Conservation (phyloP, 1,140 invertebrate genomes). For the Plectrocnemia conspersa region DNA sequence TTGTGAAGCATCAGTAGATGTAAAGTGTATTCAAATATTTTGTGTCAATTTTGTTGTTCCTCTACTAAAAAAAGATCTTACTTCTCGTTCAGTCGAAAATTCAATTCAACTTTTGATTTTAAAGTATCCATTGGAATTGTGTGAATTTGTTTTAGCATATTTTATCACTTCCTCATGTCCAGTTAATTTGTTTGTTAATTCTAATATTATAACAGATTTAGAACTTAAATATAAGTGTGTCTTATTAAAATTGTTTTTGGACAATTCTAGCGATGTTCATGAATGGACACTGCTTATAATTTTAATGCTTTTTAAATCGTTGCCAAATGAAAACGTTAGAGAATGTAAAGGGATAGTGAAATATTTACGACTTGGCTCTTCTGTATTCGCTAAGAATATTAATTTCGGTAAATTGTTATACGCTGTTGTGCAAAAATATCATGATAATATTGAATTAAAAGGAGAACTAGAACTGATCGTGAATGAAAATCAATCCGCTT, state of each 20-base stretch:
- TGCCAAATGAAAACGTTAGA: neutral
- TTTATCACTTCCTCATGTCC: conserved; percentile 4
- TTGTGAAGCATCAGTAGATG: neutral
- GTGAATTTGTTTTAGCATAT: neutral
- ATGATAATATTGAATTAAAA: neutral
- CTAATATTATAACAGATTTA: neutral
- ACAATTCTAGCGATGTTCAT: neutral
- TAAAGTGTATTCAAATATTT: neutral
- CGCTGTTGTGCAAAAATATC: neutral
- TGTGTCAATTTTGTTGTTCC: neutral
- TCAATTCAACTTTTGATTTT: neutral
- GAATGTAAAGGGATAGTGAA: neutral
- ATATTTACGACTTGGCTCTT: neutral
- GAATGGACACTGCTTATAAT: conserved; percentile 10
- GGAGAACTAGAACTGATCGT: neutral
- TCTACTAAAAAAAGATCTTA: neutral
- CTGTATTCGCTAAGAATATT: neutral
- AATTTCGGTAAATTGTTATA: conserved; percentile 8
- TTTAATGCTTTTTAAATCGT: neutral
- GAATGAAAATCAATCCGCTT: neutral
- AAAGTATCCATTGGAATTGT: neutral
- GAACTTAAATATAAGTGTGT: neutral
- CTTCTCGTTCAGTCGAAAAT: neutral
- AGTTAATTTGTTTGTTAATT: neutral
- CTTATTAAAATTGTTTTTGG: conserved; percentile 1